Evolutionary conservation across 2,113 vertebrate species (phyloP).

Genomic region (Anarhynchus alexandrinus): DNA sequence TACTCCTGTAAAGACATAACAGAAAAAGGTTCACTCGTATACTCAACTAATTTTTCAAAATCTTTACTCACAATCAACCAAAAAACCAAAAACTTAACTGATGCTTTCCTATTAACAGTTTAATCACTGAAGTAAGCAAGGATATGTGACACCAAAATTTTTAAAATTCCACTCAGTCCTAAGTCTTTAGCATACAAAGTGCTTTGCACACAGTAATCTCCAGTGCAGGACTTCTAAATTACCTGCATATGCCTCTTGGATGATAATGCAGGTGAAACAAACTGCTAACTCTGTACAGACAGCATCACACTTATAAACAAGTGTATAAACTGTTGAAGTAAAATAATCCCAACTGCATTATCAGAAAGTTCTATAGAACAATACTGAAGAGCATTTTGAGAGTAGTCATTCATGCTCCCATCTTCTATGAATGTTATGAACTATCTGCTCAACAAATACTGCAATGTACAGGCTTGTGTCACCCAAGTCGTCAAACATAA

Average conservation of each 20-base stretch:
- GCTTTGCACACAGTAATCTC: not conserved
- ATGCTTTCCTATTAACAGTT: not conserved
- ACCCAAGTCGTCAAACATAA: not conserved
- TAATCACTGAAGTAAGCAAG: not conserved
- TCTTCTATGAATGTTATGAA: not conserved
- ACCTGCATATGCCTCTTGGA: not conserved
- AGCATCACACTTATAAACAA: not conserved
- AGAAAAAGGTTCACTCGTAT: not conserved
- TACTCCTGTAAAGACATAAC: constrained; percentile 66
- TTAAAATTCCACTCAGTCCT: not conserved
- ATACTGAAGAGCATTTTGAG: not conserved
- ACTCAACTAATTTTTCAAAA: not conserved
- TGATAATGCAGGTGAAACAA: not conserved
- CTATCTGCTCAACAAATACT: not conserved
- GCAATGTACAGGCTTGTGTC: not conserved
- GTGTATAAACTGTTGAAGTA: not conserved
- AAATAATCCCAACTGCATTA: not conserved
- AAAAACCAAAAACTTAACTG: not conserved
- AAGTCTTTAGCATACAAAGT: not conserved
- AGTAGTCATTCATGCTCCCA: not conserved
- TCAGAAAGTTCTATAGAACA: not conserved
- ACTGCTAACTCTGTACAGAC: not conserved
- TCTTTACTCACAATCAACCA: not conserved
- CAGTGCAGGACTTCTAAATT: not conserved
- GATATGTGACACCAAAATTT: not conserved